Conservation (phyloP, 2,888 invertebrate species). For the Tetropium fuscum region DNA sequence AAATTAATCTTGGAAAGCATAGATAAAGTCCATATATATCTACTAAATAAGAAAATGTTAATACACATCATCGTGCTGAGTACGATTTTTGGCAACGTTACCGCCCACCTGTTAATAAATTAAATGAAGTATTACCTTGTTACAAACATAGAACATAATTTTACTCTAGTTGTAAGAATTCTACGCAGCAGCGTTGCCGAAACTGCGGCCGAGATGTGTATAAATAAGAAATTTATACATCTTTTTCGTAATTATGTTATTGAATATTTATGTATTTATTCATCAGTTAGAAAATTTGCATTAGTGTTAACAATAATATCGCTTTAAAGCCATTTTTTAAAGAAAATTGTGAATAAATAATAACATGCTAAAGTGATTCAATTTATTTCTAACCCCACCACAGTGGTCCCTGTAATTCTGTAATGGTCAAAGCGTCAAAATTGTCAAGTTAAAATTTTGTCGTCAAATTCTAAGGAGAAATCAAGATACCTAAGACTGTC, state of each 20-base stretch:
- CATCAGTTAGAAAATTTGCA: conserved; percentile 63
- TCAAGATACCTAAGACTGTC: too few relatives aligned
- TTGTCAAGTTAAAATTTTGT: too few relatives aligned
- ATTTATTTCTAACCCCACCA: too few relatives aligned
- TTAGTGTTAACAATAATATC: conserved; percentile 66
- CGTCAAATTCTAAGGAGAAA: too few relatives aligned
- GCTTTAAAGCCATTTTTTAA: conserved; percentile 67
- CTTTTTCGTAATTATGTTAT: conserved; percentile 61
- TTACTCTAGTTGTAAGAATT: conserved; percentile 52
- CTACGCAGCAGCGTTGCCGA: conserved; percentile 57
- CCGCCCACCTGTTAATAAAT: conserved; percentile 50
- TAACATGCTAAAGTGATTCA: conserved; percentile 33
- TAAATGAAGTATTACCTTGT: conserved; percentile 58
- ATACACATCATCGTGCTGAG: conserved; percentile 45
- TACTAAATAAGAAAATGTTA: conserved; percentile 42
- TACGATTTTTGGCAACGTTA: conserved; percentile 55
- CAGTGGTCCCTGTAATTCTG: too few relatives aligned
- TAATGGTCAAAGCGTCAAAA: too few relatives aligned
- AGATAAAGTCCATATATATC: conserved; percentile 32
- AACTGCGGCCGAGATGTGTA: conserved; percentile 53
- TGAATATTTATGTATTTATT: conserved; percentile 62
- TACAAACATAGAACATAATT: conserved; percentile 54
- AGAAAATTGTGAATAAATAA: conserved; percentile 65
- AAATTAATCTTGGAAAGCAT: conserved; percentile 19
- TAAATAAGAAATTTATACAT: conserved; percentile 58